A percentile compares a stretch with the other conserved stretches of the same genome.
Conservation (phyloP, 2,888 invertebrate genomes). For the Sinohyriopsis cumingii region DNA sequence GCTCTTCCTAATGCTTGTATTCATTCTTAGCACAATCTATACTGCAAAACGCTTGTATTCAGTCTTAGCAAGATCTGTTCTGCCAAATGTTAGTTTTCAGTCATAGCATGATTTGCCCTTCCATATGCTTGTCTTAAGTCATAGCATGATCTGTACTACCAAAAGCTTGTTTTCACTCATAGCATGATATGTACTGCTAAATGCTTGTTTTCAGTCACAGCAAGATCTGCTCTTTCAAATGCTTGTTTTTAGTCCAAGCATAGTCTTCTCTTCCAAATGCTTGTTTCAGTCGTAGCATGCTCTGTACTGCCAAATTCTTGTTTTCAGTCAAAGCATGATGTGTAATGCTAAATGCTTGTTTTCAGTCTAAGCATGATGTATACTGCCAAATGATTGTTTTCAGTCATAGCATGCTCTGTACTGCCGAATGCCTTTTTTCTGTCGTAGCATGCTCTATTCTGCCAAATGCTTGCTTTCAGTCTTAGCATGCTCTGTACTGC, state of each 20-base stretch:
- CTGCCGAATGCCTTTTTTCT: too few species aligned
- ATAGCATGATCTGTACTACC: background rate
- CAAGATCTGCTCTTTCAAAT: conserved; percentile 29
- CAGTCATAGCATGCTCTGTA: too few species aligned
- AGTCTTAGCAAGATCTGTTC: conserved; percentile 38
- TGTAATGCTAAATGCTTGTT: too few species aligned
- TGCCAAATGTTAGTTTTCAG: conserved; percentile 24
- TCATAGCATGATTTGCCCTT: conserved; percentile 4
- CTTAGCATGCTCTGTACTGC: conserved; percentile 24
- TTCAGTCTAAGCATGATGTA: too few species aligned
- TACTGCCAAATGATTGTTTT: too few species aligned
- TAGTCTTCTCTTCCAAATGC: too few species aligned
- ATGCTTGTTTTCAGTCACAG: conserved; percentile 23
- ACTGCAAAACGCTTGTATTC: background rate
- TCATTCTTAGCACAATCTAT: background rate
- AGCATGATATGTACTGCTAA: background rate
- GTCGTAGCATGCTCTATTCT: too few species aligned
- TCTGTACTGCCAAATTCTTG: conserved; percentile 20
- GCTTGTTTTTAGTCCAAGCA: conserved; percentile 24
- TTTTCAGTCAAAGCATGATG: conserved; percentile 17
- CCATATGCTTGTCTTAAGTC: too few species aligned
- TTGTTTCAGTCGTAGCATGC: conserved; percentile 9
- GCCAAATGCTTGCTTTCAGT: too few species aligned
- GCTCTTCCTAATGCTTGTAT: background rate
- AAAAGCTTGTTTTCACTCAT: background rate